Conservation (phyloP, 2,797 vertebrate species). For the Vireo griseus region DNA sequence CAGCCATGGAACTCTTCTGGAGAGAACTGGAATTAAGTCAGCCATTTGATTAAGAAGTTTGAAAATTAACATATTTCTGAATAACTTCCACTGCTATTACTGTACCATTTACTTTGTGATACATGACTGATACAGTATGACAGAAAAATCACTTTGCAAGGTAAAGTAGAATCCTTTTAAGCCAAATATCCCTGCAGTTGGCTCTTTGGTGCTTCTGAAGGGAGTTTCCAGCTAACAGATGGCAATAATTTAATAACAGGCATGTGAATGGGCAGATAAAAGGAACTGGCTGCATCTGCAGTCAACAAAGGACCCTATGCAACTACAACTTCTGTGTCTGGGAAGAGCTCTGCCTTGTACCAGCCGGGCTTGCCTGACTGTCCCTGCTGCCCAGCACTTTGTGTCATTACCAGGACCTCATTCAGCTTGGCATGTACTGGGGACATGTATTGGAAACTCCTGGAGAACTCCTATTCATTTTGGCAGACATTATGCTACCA, state of each 20-base stretch:
- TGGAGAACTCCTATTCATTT: not conserved
- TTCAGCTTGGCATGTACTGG: not conserved
- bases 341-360: not conserved
- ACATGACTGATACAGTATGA: not conserved
- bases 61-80: not conserved
- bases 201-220: not conserved
- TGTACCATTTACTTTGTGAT: accelerated
- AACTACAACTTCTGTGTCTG: not conserved
- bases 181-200: not conserved
- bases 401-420: not conserved
- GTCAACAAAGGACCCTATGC: accelerated
- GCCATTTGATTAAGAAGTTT: not conserved
- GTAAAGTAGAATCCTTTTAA: not conserved
- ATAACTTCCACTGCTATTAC: not conserved
- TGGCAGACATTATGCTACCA: not conserved
- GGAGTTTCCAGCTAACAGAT: not conserved
- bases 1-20: not conserved
- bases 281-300: not conserved
- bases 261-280: not conserved
- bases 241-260: not conserved
- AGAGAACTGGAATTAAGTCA: not conserved
- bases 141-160: not conserved
- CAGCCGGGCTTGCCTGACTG: not conserved
- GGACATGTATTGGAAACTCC: not conserved
- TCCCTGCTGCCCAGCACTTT: not conserved